Evolutionary conservation across 2,113 vertebrate genomes (phyloP).

Genomic region (Pycnonotus jocosus): DNA sequence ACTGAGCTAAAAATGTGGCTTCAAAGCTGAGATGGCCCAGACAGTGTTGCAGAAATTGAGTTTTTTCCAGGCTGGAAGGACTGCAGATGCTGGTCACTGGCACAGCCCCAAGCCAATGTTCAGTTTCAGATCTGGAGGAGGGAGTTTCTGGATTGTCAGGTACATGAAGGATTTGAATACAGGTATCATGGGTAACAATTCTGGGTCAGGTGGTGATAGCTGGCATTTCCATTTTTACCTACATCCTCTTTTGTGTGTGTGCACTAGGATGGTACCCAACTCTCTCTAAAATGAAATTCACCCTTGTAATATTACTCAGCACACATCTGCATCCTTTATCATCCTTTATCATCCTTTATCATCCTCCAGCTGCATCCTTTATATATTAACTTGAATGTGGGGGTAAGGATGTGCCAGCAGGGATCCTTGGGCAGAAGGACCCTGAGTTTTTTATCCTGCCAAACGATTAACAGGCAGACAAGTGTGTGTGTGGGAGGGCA

Average conservation of each 20-base stretch:
- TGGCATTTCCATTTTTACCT: rapidly evolving
- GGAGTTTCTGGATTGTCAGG: background rate
- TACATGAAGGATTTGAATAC: background rate
- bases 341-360: background rate
- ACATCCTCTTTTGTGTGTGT: background rate
- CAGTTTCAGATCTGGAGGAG: background rate
- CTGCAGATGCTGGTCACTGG: rapidly evolving
- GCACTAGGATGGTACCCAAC: rapidly evolving
- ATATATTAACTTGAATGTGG: background rate
- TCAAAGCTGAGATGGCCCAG: background rate
- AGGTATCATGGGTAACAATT: background rate
- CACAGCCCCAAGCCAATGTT: background rate
- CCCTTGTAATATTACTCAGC: background rate
- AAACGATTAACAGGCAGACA: background rate
- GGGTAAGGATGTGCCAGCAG: background rate
- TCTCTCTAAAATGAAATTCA: background rate
- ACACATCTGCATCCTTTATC: background rate
- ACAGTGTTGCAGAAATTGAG: background rate
- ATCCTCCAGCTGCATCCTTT: background rate
- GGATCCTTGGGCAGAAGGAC: background rate
- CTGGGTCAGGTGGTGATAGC: background rate
- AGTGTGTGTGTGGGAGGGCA: background rate
- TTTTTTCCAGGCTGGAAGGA: background rate
- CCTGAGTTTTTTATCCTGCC: background rate
- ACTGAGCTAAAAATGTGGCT: background rate